Base-by-base conservation (phyloP, 2,113 vertebrate species). In the Acrocephalus arundinaceus region DNA sequence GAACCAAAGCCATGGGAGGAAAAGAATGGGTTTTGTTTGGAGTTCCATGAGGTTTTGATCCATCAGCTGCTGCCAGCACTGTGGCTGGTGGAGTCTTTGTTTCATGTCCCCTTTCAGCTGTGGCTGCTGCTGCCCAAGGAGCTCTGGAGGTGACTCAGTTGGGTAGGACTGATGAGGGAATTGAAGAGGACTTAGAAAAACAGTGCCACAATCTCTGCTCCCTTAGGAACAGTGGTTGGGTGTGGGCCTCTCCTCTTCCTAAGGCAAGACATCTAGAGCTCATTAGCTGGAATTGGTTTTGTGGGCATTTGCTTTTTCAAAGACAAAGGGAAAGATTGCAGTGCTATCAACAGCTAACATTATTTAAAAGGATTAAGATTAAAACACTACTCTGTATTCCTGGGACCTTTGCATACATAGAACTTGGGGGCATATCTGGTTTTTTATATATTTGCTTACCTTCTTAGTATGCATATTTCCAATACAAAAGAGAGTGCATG, bases 401-500 rank as follows among this genome's bases (percentile, higher is more conserved):
- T 35, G n/a, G 35, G 30, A 41, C 66, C 13, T 95, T 75, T 89
- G 28, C 91, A 93, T 91, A 31, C 31, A 12, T 22, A 81, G 83
- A 85, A 90, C 91, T 94, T 68, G 25, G 10, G 49, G 93, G 45
- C 49, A 72, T 86, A 83, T 55, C 23, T 87, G 2, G 1, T 45
- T 94, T 87, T 85, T 67, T 51, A 45, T 74, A 4, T 51, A 85
- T 93, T 89, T 86, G 49, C n/a, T 46, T 87, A 25, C 61, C 52
- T 85, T 67, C 75, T 95, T 77, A 81, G 54, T 78, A 92, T 92
- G 89, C 66, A 33, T 93, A 85, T 90, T 93, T 95, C 48, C 57
- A 89, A 78, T 89, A 93, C 92, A 96, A 81, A 94, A 74, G 88
- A 84, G 76, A 89, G 92, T 94, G 96, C 94, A 96, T 98, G 98